Conservation (phyloP, 2,888 invertebrate genomes). For the Drosophila ustulata region DNA sequence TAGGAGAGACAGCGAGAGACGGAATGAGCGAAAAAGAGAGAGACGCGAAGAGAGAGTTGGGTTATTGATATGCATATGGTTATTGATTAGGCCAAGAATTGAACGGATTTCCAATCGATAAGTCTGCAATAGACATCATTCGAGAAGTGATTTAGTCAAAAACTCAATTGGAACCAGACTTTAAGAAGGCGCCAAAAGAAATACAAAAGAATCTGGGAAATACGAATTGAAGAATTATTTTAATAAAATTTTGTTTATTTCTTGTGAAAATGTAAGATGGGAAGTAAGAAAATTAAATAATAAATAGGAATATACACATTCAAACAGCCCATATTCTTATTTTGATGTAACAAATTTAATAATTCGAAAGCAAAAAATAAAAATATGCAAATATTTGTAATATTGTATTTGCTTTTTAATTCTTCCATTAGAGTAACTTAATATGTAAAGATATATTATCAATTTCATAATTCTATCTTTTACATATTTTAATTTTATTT, state of each 20-base stretch:
- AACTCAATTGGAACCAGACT: not conserved
- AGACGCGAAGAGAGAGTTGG: not conserved
- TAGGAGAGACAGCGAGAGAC: not conserved
- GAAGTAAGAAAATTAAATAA: too few relatives aligned
- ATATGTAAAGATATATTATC: too few relatives aligned
- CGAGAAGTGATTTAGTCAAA: not conserved
- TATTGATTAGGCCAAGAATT: conserved; percentile 52
- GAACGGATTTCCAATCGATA: conserved; percentile 39
- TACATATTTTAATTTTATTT: too few relatives aligned
- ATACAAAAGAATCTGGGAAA: not conserved
- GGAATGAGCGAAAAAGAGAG: not conserved
- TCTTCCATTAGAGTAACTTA: too few relatives aligned
- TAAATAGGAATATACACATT: too few relatives aligned
- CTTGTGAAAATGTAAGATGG: too few relatives aligned
- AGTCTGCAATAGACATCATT: conserved; percentile 7
- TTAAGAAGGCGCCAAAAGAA: not conserved
- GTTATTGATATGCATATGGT: conserved; percentile 40
- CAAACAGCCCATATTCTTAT: too few relatives aligned
- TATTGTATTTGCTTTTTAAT: too few relatives aligned
- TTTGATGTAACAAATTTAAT: too few relatives aligned
- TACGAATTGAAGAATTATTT: not conserved
- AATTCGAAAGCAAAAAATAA: too few relatives aligned
- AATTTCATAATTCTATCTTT: too few relatives aligned
- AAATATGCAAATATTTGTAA: too few relatives aligned
- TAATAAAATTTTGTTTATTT: not conserved